Base-by-base conservation (phyloP, 2,888 invertebrate genomes). In the Drosophila koepferae region DNA sequence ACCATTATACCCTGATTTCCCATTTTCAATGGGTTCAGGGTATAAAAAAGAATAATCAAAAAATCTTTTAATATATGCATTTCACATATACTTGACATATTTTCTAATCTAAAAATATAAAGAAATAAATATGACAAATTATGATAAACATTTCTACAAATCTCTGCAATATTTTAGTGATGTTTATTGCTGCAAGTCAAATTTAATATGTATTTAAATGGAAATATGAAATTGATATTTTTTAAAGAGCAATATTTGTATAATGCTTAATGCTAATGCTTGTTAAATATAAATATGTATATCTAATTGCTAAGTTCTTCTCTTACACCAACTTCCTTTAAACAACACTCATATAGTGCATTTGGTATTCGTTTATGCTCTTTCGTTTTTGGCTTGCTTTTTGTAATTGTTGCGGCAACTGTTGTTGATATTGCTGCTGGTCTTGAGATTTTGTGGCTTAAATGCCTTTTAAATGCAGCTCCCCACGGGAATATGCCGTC, bases 391-490 rank as follows among this genome's bases (percentile, higher is more conserved):
- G 36, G 46, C 36, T 63, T 60, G 78, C 56, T 73, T 78, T 78
- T 62, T 79, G 85, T 85, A 85, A 85, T 85, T 85, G 89, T 77
- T 88, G 83, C 64, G 63, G 76, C 62, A 61, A 62, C 73, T 58
- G 80, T 68, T 63, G 72, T 68, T 63, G 72, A 66, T 67, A 75
- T 71, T 80, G 86, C 78, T 81, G 72, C 81, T 87, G 79, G 80
- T 82, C 89, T 78, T 76, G 75, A 82, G 86, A 85, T 86, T 82
- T 83, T 85, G 86, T 85, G 86, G 85, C 85, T 88, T 86, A 86
- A 86, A 89, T 88, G 85, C 86, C 85, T 86, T 88, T 86, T 86
- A 87, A 89, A 89, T 82, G 86, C 86, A 88, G 88, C 86, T 86
- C 89, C 90, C 86, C 86, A 89, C 88, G 86, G 86, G 86, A 86